A percentile compares a stretch with the other conserved stretches of the same genome.
Conservation (phyloP, 2,113 vertebrate species). For the Pollimyrus isidori region DNA sequence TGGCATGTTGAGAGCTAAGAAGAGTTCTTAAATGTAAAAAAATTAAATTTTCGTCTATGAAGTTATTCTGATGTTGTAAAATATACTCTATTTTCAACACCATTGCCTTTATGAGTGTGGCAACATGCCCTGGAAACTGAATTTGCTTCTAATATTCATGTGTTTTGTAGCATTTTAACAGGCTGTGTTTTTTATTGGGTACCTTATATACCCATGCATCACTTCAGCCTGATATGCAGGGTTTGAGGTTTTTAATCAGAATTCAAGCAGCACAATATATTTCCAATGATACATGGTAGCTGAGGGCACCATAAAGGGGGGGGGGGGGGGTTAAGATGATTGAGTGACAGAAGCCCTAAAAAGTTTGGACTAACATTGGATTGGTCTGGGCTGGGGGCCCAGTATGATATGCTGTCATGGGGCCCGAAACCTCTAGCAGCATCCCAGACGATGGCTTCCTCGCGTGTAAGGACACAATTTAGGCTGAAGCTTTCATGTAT, state of each 20-base stretch:
- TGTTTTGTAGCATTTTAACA: background rate
- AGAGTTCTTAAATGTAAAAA: background rate
- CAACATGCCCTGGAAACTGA: background rate
- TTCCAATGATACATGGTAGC: background rate
- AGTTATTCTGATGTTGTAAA: background rate
- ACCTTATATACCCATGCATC: background rate
- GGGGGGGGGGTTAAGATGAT: background rate
- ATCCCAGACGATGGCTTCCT: background rate
- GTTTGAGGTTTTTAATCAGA: background rate
- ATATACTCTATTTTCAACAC: background rate
- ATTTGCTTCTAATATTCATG: background rate
- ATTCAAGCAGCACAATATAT: background rate
- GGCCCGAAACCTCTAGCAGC: background rate
- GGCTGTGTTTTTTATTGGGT: background rate
- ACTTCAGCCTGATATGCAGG: background rate
- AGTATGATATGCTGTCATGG: background rate
- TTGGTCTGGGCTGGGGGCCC: background rate
- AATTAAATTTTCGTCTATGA: background rate
- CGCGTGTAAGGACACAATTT: background rate
- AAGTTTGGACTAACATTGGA: background rate
- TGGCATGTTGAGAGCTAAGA: background rate
- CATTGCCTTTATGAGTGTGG: background rate
- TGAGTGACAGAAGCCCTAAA: background rate
- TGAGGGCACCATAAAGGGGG: background rate
- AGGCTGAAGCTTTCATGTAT: background rate